Base-by-base conservation (phyloP, 2,888 invertebrate species). In the Ceramica pisi region DNA sequence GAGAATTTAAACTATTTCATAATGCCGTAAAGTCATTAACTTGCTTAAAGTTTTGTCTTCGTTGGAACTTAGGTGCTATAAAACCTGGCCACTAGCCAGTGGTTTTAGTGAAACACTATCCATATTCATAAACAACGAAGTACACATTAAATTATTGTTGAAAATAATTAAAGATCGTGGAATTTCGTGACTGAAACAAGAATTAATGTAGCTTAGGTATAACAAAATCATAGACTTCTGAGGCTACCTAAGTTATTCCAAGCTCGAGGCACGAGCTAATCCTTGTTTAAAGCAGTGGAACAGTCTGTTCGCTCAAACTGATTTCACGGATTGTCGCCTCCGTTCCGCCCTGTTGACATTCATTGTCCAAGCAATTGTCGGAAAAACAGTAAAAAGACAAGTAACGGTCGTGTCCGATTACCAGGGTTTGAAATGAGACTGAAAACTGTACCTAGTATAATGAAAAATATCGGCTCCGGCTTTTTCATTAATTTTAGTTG, bases 241-340 rank as follows among this genome's bases (percentile, higher is more conserved):
- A 71, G 10, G 26, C 44, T 48, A 53, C 48, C 46, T 71, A 71
- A 78, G 44, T 78, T 76, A 44, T 61, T 62, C 62, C 50, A 51
- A 60, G 64, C 57, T 51, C 7, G 23, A 21, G 55, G 70, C 59
- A 57, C 71, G 63, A 51, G 66, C 53, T 84, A 66, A 75, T 78
- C 60, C 67, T 61, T 46, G 68, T 63, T 75, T 63, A 70, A 64
- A 74, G 21, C 69, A 38, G 16, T 77, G 73, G 44, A 82, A 78
- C 65, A 63, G 66, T 83, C 83, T 80, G 77, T 81, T 81, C 67
- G 81, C 71, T 82, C 74, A 80, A 84, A 80, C 85, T 80, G 85
- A 89, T 91, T 90, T 88, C 88, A 91, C 90, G 90, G 87, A 76
- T 72, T 86, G 88, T 75, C 90, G 88, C 88, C 83, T 69, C 78